These are phyloP conservation scores for Yoshiicerus persimilis DNA, from an alignment of 1,140 invertebrate species.

Conservation along the genomic window DNA sequence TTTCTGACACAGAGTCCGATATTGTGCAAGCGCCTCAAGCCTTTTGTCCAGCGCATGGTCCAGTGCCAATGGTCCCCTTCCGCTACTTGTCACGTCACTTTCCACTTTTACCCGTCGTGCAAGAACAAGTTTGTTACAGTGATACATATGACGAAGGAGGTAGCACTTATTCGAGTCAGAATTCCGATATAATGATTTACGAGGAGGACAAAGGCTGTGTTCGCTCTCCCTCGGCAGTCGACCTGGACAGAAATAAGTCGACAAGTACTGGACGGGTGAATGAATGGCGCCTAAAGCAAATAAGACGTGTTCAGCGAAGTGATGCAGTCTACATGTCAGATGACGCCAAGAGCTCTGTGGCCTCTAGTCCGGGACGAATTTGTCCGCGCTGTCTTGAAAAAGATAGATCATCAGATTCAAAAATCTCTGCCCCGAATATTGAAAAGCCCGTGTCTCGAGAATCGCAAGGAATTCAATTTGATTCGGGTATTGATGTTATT, in stretches of 20 bases:
- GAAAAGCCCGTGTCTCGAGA: background rate
- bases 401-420: slow-evolving; percentile 26
- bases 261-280: slow-evolving; percentile 6
- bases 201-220: background rate
- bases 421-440: background rate
- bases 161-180: slow-evolving; percentile 39
- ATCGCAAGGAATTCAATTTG: slow-evolving; percentile 20
- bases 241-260: slow-evolving; percentile 23
- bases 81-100: slow-evolving; percentile 37
- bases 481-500: slow-evolving; percentile 42
- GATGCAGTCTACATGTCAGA: slow-evolving; percentile 47
- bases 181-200: slow-evolving; percentile 32
- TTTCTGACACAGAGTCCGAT: slow-evolving; percentile 43
- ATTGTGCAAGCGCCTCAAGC: background rate
- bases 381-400: slow-evolving; percentile 45
- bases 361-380: slow-evolving; percentile 41
- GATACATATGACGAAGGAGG: slow-evolving; percentile 44
- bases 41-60: slow-evolving; percentile 45
- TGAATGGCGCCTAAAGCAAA: slow-evolving; percentile 39
- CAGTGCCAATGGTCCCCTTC: slow-evolving; percentile 36
- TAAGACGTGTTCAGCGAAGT: slow-evolving; percentile 34
- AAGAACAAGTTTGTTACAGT: slow-evolving; percentile 38
- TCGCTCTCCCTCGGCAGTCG: background rate
- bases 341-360: slow-evolving; percentile 43
- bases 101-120: slow-evolving; percentile 35